These are phyloP conservation scores for Pionites leucogaster DNA, from an alignment of 2,113 vertebrate species.

Conservation along the genomic window DNA sequence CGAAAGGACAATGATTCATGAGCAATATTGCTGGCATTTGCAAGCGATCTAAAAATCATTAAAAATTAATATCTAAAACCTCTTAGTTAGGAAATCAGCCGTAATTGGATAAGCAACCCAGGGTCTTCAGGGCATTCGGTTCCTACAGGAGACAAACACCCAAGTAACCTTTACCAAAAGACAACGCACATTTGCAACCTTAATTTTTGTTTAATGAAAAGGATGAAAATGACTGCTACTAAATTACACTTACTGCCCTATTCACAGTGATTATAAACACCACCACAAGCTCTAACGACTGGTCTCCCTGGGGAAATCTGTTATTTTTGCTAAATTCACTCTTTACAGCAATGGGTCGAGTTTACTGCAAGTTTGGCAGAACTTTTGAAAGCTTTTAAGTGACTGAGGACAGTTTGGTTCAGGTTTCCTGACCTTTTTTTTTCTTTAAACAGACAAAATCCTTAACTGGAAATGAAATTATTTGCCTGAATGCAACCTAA, in stretches of 20 bases:
- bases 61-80: conserved; percentile 62
- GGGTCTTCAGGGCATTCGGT: not conserved
- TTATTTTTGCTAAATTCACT: not conserved
- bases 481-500: not conserved
- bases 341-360: not conserved
- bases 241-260: not conserved
- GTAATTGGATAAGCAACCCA: conserved; percentile 46
- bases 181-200: not conserved
- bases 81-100: conserved; percentile 56
- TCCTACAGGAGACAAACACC: not conserved
- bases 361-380: not conserved
- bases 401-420: not conserved
- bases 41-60: conserved; percentile 60
- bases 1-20: conserved; percentile 73
- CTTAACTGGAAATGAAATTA: not conserved
- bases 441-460: not conserved
- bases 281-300: not conserved
- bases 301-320: not conserved
- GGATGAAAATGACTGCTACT: not conserved
- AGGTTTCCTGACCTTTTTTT: not conserved
- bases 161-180: not conserved
- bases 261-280: not conserved
- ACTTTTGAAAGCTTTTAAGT: not conserved
- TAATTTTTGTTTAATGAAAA: not conserved
- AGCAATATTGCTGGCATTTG: conserved; percentile 75